These are phyloP conservation scores for Brachionus paranguensis DNA, from an alignment of 1,140 invertebrate genomes.

Conservation along the genomic window DNA sequence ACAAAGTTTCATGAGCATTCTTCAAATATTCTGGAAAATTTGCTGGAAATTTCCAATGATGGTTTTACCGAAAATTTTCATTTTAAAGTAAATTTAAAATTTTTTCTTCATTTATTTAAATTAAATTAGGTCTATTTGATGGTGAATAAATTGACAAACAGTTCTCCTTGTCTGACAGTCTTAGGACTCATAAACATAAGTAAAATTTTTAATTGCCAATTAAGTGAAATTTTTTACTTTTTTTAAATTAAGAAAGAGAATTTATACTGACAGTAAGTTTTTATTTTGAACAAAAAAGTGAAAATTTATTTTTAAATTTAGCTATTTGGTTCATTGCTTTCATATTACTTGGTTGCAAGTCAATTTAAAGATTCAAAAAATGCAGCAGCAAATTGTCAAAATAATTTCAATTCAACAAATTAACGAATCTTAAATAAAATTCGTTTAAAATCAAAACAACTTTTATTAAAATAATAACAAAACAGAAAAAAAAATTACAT, in stretches of 20 bases:
- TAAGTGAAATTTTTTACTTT: neutral
- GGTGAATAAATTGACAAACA: neutral
- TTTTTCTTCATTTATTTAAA: neutral
- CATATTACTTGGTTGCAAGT: neutral
- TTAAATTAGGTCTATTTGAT: neutral
- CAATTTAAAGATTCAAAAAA: neutral
- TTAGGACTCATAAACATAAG: neutral
- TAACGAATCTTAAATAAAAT: neutral
- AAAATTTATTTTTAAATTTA: neutral
- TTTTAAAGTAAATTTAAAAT: conserved; percentile 15
- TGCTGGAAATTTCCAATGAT: neutral
- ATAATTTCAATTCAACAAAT: neutral
- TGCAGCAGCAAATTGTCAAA: neutral
- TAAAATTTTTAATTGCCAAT: neutral
- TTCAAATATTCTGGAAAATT: neutral
- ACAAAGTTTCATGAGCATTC: neutral
- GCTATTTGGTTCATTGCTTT: neutral
- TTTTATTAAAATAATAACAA: too few relatives aligned
- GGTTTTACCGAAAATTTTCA: neutral
- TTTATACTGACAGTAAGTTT: neutral
- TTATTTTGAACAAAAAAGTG: neutral
- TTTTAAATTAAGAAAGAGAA: neutral
- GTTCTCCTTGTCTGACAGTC: neutral
- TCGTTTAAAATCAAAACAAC: too few relatives aligned
- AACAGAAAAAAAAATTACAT: too few relatives aligned